These are phyloP conservation scores for Brachionus calyciflorus DNA, from an alignment of 1,140 invertebrate genomes.

Conservation along the genomic window DNA sequence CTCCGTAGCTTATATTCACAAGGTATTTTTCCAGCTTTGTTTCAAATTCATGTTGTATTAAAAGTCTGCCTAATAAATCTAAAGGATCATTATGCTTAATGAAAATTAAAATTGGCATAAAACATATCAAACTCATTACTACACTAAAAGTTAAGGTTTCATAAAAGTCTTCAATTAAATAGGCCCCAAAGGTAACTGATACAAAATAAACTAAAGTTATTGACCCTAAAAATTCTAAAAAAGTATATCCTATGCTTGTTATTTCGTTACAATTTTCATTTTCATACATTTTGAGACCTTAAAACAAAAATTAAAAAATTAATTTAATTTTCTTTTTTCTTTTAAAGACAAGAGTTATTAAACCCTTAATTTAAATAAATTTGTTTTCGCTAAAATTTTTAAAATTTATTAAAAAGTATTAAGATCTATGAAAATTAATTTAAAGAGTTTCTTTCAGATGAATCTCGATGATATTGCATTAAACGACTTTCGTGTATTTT, in stretches of 20 bases:
- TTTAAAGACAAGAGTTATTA: background rate
- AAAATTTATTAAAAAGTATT: background rate
- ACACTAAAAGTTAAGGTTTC: background rate
- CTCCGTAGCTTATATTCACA: background rate
- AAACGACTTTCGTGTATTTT: slow-evolving; percentile 20
- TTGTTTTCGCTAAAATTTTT: background rate
- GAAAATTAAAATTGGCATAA: background rate
- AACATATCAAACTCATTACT: background rate
- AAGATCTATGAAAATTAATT: no score
- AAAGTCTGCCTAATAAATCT: background rate
- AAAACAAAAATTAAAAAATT: background rate
- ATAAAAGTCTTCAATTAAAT: slow-evolving; percentile 27
- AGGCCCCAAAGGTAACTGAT: slow-evolving; percentile 16
- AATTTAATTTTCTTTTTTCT: background rate
- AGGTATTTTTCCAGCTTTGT: background rate
- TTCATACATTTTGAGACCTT: slow-evolving; percentile 15
- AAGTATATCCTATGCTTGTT: background rate
- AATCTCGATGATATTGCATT: background rate
- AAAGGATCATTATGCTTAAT: background rate
- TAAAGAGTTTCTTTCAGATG: background rate
- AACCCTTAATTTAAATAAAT: background rate
- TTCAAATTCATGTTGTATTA: background rate
- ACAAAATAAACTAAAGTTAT: slow-evolving; percentile 17
- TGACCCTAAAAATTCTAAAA: background rate
- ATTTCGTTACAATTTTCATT: background rate